Evolutionary conservation across 2,888 invertebrate genomes (phyloP).

Genomic region (Cephus rjabovi): DNA sequence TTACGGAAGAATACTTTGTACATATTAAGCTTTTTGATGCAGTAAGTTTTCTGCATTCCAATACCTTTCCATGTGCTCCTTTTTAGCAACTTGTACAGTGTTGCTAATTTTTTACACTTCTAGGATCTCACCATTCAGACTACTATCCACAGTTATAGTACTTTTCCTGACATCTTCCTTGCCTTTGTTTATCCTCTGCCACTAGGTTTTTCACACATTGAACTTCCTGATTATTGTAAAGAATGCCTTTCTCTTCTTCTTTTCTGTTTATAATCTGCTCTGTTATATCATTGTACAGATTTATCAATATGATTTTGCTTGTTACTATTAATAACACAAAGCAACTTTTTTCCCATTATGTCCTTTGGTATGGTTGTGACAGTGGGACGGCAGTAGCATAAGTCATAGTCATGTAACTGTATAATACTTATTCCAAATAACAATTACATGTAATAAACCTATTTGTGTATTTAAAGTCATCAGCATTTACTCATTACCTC

Average conservation of each 20-base stretch:
- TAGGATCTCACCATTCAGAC: neutral
- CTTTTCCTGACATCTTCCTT: neutral
- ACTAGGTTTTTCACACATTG: neutral
- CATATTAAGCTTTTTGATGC: neutral
- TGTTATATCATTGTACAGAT: conserved; percentile 1
- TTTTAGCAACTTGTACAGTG: neutral
- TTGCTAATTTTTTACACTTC: neutral
- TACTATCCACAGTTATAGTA: neutral
- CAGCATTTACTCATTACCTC: neutral
- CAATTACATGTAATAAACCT: conserved; percentile 49
- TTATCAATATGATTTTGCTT: neutral
- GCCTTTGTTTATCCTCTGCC: neutral
- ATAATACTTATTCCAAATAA: conserved; percentile 42
- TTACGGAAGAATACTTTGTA: neutral
- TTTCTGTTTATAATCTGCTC: neutral
- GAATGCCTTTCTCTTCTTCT: neutral
- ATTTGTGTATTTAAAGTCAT: conserved; percentile 39
- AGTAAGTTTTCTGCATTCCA: neutral
- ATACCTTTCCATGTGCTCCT: neutral
- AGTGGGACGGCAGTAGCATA: conserved; percentile 4
- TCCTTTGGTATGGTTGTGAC: conserved; percentile 1
- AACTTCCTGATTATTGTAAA: neutral
- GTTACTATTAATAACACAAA: neutral
- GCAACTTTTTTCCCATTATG: neutral
- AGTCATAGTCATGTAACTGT: conserved; percentile 35